Percentiles rank a stretch among this genome's conserved stretches.
These are phyloP conservation scores for Diachasma alloeum DNA, from an alignment of 1,140 invertebrate genomes.

Conservation along the genomic window DNA sequence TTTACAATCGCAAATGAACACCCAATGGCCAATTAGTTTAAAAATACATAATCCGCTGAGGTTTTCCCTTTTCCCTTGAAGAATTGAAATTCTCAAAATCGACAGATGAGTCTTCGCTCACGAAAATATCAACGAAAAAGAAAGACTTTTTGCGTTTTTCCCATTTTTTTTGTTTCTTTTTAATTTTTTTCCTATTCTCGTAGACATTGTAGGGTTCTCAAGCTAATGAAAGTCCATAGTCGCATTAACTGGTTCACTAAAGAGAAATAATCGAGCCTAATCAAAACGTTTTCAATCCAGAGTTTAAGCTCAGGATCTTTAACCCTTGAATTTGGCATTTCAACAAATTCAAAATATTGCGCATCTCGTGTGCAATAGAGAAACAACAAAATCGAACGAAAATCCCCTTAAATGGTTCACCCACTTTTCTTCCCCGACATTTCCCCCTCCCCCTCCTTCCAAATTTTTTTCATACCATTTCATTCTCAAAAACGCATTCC, in stretches of 20 bases:
- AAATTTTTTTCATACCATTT: too few relatives aligned
- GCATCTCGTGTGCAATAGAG: too few relatives aligned
- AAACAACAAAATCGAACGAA: too few relatives aligned
- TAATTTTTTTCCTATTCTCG: neutral
- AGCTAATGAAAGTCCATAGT: neutral
- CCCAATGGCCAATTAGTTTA: conserved; percentile 38
- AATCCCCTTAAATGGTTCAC: neutral
- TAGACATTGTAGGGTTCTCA: neutral
- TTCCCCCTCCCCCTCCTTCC: too few relatives aligned
- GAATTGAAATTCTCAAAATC: neutral
- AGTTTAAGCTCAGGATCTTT: too few relatives aligned
- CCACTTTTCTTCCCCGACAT: too few relatives aligned
- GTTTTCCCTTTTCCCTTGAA: neutral
- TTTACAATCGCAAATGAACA: conserved; percentile 40
- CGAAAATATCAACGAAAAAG: neutral
- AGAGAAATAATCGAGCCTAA: neutral
- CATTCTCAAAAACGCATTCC: too few relatives aligned
- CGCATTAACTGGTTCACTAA: neutral
- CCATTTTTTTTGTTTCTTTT: neutral
- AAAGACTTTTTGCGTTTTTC: neutral
- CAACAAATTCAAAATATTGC: neutral
- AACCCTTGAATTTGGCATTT: neutral
- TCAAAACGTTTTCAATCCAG: neutral
- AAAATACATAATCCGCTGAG: conserved; percentile 21
- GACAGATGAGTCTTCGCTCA: too few relatives aligned